Percentiles rank a stretch among this genome's conserved stretches.
Conservation (phyloP, 2,113 vertebrate species). For the Mus spicilegus region DNA sequence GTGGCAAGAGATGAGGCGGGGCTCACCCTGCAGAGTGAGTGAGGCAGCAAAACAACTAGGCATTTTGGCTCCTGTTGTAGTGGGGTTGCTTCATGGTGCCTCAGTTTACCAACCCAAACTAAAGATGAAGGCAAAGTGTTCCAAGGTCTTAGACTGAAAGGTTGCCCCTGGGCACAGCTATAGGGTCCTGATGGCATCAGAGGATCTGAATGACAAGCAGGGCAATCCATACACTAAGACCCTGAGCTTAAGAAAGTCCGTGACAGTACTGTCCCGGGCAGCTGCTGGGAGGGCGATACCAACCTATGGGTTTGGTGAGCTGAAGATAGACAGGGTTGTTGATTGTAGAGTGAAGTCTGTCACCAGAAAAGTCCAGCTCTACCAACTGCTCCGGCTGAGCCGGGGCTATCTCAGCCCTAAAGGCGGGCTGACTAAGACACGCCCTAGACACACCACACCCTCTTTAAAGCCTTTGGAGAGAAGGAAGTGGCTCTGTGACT, state of each 20-base stretch:
- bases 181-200: background rate
- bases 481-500: background rate
- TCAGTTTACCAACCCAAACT: background rate
- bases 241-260: accelerated
- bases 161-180: background rate
- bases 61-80: background rate
- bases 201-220: background rate
- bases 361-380: background rate
- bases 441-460: background rate
- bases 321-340: background rate
- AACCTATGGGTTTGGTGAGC: background rate
- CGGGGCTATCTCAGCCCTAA: background rate
- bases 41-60: background rate
- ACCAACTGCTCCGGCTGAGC: background rate
- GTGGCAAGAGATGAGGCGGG: background rate
- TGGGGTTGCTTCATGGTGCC: background rate
- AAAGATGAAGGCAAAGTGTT: background rate
- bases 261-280: background rate
- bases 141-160: background rate
- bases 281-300: background rate
- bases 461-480: background rate
- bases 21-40: background rate
- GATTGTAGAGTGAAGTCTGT: background rate
- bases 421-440: background rate
- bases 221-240: background rate